Base-by-base conservation (phyloP, 2,797 vertebrate genomes). In the Labeo calbasu region DNA sequence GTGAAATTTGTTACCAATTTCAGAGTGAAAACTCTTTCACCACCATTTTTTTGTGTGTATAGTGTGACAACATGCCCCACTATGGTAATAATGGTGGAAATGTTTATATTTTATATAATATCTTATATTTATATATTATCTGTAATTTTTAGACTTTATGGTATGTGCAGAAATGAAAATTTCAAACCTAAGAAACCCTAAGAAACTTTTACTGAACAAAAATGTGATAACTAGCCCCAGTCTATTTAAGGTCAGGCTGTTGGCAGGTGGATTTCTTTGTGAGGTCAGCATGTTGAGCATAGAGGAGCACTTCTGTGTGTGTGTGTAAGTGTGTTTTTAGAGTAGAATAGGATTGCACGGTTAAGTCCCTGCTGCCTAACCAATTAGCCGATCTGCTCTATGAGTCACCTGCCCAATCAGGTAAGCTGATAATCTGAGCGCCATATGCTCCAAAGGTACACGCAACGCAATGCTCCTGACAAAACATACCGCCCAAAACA, bases 371-470 rank as follows among this genome's bases (percentile, higher is more conserved):
- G 92, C 93, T 86, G 84, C 91, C 89, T 94, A 95, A 95, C 93
- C 94, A 95, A 94, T 95, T 95, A 95, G 89, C 91, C 92, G 91
- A 95, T 95, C 93, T 93, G 85, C 90, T 94, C 94, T 94, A 90
- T 95, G 94, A 95, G 94, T 94, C 95, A 94, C 94, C 92, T 90
- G 90, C 92, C 91, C 95, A 94, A 94, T 94, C 91, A 90, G 88
- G 82, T 97, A 96, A 98, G 94, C 95, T 90, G 90, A 86, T 96
- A 97, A 97, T 97, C 96, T 93, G 88, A 90, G 85, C 88, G 84
- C 96, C 96, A 96, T 97, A 96, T 96, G 96, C 91, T 94, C 82
- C 90, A 65, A 72, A 84, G 43, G 73, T 66, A 43, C 57, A 79
- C 40, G 51, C 57, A 40, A 40, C 9, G 25, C 21, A 36, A 50